These are phyloP conservation scores for western clawed frog (Xenopus tropicalis) DNA, from an alignment of 2,113 vertebrate species.

Conservation along the genomic window UCB_Xtro_10.0 CM004448.2:144379501-144380000, in stretches of 20 bases:
- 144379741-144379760: background rate
- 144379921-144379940: no score
- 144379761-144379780: conserved; percentile 6
- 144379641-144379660: background rate
- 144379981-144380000: no score
- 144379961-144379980: no score
- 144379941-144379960: no score
- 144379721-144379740: background rate
- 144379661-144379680: background rate
- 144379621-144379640: no score
- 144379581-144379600: background rate
- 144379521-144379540: no score
- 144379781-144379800: background rate
- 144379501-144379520: no score
- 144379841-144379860: background rate
- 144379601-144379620: background rate
- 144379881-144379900: no score
- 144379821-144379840: background rate
- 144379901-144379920: no score
- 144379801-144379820: conserved; percentile 1
- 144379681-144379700: background rate
- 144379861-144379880: no score
- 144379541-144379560: no score
- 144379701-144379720: background rate
- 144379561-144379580: no score